Percentiles rank a stretch among this genome's conserved stretches.
Conservation (phyloP, 2,797 vertebrate species). For the Mergus octosetaceus region DNA sequence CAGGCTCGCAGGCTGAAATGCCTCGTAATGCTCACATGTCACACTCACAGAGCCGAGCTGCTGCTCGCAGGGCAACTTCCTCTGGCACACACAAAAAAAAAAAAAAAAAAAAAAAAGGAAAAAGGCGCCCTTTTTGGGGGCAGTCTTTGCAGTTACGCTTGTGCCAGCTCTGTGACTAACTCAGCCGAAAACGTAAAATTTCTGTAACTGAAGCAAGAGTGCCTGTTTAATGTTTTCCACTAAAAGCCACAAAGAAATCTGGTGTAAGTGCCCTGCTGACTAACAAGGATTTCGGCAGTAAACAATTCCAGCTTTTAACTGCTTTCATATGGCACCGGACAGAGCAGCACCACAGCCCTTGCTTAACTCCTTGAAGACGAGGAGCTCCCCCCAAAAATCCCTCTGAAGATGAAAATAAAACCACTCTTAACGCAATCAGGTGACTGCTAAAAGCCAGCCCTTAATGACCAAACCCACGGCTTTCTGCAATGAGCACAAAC, state of each 20-base stretch:
- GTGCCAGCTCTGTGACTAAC: constrained; percentile 81
- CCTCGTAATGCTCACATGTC: constrained; percentile 83
- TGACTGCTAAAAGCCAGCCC: not conserved
- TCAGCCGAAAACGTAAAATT: constrained; percentile 70
- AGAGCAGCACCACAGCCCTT: constrained; percentile 12
- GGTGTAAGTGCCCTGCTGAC: constrained; percentile 75
- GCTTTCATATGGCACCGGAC: constrained; percentile 72
- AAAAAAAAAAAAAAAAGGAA: not conserved
- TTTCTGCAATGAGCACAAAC: not conserved
- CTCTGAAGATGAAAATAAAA: not conserved
- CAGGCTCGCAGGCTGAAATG: constrained; percentile 77
- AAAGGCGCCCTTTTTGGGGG: constrained; percentile 38
- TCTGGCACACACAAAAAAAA: constrained; percentile 23
- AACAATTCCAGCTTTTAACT: constrained; percentile 79
- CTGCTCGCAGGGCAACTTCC: constrained; percentile 79
- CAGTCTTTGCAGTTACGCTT: constrained; percentile 59
- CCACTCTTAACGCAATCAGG: not conserved
- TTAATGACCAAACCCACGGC: not conserved
- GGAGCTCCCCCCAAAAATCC: not conserved
- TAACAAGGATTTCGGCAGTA: constrained; percentile 75
- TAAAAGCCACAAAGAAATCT: constrained; percentile 80
- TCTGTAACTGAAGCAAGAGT: constrained; percentile 73
- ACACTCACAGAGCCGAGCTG: constrained; percentile 73
- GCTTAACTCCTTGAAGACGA: constrained; percentile 40
- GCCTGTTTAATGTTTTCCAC: constrained; percentile 82